Percentiles rank a stretch among this genome's conserved stretches.
These are phyloP conservation scores for Micropoecilia bifurca DNA, from an alignment of 2,797 vertebrate genomes.

Conservation along the genomic window DNA sequence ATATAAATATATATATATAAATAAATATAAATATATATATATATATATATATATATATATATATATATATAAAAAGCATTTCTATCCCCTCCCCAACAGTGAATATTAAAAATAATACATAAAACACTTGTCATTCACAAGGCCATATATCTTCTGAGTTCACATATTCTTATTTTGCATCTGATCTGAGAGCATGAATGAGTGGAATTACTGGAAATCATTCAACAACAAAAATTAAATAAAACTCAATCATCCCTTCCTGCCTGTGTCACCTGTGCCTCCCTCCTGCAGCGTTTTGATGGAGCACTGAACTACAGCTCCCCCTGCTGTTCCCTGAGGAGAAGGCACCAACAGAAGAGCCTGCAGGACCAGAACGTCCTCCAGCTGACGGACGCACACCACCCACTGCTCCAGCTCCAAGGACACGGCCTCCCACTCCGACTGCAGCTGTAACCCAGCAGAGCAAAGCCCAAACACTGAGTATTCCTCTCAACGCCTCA, in stretches of 20 bases:
- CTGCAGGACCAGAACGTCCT: conserved; percentile 94
- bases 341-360: conserved; percentile 86
- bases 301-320: conserved; percentile 83
- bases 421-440: conserved; percentile 94
- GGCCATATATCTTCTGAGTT: not conserved
- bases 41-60: too few species aligned
- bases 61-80: not conserved
- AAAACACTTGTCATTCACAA: not conserved
- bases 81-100: not conserved
- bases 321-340: conserved; percentile 73
- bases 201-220: not conserved
- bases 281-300: conserved; percentile 90
- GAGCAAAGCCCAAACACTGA: not conserved
- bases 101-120: not conserved
- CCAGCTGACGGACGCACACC: conserved; percentile 91
- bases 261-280: conserved; percentile 86
- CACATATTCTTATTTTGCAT: not conserved
- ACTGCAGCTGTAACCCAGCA: conserved; percentile 73
- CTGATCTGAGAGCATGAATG: not conserved
- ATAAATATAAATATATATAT: too few species aligned
- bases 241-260: too few species aligned
- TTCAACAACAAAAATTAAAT: not conserved
- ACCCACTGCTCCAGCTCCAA: conserved; percentile 95
- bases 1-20: too few species aligned
- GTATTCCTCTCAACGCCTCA: too few species aligned